Conservation (phyloP, 2,113 vertebrate genomes). For the Paraplagusia blochii region DNA sequence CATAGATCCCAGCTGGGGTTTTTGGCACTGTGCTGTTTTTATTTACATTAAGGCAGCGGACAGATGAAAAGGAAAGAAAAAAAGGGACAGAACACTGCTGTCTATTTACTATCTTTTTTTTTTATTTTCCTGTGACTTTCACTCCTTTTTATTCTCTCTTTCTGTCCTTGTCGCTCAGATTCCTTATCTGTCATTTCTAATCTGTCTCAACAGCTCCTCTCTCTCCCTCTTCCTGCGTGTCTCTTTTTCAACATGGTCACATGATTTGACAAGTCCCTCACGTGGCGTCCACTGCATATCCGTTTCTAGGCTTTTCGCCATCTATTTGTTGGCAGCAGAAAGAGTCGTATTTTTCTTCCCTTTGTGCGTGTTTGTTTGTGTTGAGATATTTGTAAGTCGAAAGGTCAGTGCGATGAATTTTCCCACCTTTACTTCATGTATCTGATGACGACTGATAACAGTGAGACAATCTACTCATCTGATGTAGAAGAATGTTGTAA, state of each 20-base stretch:
- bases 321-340: slow-evolving; percentile 7
- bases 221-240: not conserved
- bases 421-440: too few species aligned
- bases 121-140: slow-evolving; percentile 10
- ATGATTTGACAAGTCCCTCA: slow-evolving; percentile 18
- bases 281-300: slow-evolving; percentile 1
- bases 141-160: slow-evolving; percentile 18
- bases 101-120: slow-evolving; percentile 16
- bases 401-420: too few species aligned
- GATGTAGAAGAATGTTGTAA: too few species aligned
- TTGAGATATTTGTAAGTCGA: not conserved
- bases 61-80: slow-evolving; percentile 8
- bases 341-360: slow-evolving; percentile 12
- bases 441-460: too few species aligned
- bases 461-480: too few species aligned
- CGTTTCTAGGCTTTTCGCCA: not conserved
- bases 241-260: slow-evolving; percentile 10
- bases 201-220: slow-evolving; percentile 6
- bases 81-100: too few species aligned
- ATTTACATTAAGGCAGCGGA: slow-evolving; percentile 19
- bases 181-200: slow-evolving; percentile 48
- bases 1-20: slow-evolving; percentile 17
- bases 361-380: slow-evolving; percentile 4
- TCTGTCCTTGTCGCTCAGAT: slow-evolving; percentile 45
- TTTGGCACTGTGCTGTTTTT: slow-evolving; percentile 19